Conservation (phyloP, 1,140 invertebrate species). For the Bombus fervidus region DNA sequence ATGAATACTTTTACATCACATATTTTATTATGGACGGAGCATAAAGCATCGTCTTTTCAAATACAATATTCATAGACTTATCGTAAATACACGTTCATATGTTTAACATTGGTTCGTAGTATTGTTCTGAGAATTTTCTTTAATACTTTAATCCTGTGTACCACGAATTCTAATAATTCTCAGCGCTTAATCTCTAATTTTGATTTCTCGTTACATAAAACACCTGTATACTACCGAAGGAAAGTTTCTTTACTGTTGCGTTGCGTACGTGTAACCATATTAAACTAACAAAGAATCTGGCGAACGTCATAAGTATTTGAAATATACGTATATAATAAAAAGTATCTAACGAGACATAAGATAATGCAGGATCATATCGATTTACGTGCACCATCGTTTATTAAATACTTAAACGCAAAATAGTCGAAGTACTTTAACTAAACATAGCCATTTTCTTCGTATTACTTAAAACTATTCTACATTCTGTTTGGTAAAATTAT, state of each 20-base stretch:
- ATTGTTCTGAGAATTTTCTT: conserved; percentile 28
- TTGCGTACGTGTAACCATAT: conserved; percentile 1
- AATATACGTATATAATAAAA: background rate
- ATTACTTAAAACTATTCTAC: conserved; percentile 11
- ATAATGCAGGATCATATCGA: conserved; percentile 4
- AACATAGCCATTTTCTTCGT: conserved; percentile 29
- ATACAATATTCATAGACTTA: conserved; percentile 61
- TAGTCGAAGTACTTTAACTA: conserved; percentile 7
- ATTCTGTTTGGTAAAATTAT: background rate
- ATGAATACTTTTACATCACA: conserved; percentile 18
- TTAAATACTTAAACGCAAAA: conserved; percentile 32
- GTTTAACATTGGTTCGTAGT: conserved; percentile 60
- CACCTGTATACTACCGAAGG: conserved; percentile 3
- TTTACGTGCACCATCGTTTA: background rate
- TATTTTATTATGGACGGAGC: conserved; percentile 68
- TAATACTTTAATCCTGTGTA: conserved; percentile 12
- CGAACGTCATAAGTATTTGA: background rate
- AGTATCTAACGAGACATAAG: background rate
- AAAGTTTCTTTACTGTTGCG: conserved; percentile 1
- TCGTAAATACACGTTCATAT: conserved; percentile 37
- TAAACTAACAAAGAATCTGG: conserved; percentile 12
- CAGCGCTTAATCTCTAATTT: conserved; percentile 57
- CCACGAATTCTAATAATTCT: conserved; percentile 28
- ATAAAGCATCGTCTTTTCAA: conserved; percentile 63
- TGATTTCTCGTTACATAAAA: conserved; percentile 49